Conservation (phyloP, 2,113 vertebrate species). For the Mormyrus lacerda region DNA sequence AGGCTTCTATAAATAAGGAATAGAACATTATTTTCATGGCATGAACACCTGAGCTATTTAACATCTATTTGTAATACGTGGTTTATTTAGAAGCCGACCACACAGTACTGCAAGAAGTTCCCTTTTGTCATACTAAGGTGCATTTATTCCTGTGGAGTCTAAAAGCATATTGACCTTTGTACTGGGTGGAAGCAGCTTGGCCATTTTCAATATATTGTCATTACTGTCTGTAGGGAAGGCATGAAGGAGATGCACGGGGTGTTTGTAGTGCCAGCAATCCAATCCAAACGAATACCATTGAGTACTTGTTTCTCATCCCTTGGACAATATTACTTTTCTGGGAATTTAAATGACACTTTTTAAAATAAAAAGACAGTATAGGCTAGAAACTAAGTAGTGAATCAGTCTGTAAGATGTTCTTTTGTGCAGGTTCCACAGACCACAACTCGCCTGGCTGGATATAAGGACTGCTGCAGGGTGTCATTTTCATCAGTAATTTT, state of each 20-base stretch:
- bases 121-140: background rate
- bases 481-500: constrained; percentile 45
- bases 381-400: constrained; percentile 52
- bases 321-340: constrained; percentile 45
- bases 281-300: constrained; percentile 44
- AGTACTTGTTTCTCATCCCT: constrained; percentile 50
- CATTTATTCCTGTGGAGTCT: constrained; percentile 26
- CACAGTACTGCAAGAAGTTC: background rate
- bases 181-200: constrained; percentile 25
- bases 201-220: constrained; percentile 32
- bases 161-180: constrained; percentile 23
- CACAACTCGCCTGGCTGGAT: constrained; percentile 38
- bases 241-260: constrained; percentile 36
- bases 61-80: background rate
- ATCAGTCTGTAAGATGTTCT: constrained; percentile 45
- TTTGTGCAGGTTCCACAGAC: constrained; percentile 49
- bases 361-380: constrained; percentile 47
- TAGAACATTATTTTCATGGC: background rate
- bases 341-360: constrained; percentile 64
- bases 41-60: background rate
- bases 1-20: background rate
- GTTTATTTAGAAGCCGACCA: background rate
- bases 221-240: constrained; percentile 38
- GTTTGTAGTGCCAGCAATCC: constrained; percentile 54
- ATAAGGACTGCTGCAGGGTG: constrained; percentile 34